Base-by-base conservation (phyloP, 2,888 invertebrate species). In the Noctua comes region DNA sequence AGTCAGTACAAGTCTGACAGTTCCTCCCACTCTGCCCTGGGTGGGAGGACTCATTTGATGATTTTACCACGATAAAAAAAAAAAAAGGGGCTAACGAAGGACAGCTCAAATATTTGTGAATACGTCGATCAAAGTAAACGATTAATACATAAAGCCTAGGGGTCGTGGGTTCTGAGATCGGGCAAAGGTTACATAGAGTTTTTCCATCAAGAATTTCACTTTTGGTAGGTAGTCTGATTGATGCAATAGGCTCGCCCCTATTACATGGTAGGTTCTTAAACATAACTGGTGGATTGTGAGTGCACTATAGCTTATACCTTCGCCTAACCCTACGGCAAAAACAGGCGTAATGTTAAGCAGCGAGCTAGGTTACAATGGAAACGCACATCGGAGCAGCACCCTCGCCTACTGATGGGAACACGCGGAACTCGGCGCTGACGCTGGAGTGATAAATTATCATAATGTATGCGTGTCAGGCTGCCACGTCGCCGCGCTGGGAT, bases 401-500 rank as follows among this genome's bases (percentile, higher is more conserved):
- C 76, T 85, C 79, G 68, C 46, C 43, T 79, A 79, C 73, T 78
- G 62, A 74, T 83, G 73, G 27, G 59, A 64, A 57, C 77, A 71
- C 72, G 81, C 83, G 79, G 77, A 80, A 88, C 75, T 68, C 69
- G 24, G 59, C 48, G 51, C 24, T 79, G 87, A 86, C 85, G 84
- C 79, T 76, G 68, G 66, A 77, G 76, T 88, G 76, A 91, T 90
- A 90, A 89, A 90, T 92, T 91, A 92, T 86, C 86, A 88, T 91
- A 92, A 91, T 91, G 68, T 88, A 89, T 86, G 83, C 88, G 86
- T 83, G 80, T 90, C 90, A 84, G 57, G 59, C 62, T 75, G 64
- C 69, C 72, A 65, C 66, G 69, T 51, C 62, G 72, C 85, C 74
- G 66, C 64, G 21, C 64, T 80, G 21, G 62, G 75, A 82, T 78